phyloP scores from a whole-genome alignment of 1,140 invertebrate species.

The Lepidostoma basale region DNA sequence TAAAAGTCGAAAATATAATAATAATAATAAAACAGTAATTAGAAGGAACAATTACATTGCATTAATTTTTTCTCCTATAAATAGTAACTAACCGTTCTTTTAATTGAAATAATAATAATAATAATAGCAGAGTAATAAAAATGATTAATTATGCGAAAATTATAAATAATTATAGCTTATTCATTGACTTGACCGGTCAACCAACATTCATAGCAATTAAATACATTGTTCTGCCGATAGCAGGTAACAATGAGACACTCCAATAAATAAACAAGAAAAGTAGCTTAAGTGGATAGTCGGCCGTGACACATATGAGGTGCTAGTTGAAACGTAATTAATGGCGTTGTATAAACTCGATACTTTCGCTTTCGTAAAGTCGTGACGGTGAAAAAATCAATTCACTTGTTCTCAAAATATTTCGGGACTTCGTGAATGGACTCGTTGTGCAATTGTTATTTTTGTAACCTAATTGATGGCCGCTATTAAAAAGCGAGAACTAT shows the following conservation, averaged over 20 bases:
- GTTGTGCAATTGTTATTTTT: neutral
- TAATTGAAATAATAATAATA: no score
- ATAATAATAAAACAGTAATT: no score
- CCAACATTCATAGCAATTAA: neutral
- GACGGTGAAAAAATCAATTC: constrained; percentile 13
- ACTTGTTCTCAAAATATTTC: neutral
- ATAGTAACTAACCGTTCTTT: no score
- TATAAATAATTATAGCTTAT: neutral
- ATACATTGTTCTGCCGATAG: constrained; percentile 2
- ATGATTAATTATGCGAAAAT: constrained; percentile 8
- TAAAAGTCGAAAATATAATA: no score
- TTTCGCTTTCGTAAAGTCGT: constrained; percentile 4
- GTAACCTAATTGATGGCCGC: neutral
- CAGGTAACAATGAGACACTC: neutral
- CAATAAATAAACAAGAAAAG: neutral
- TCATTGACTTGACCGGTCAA: no score
- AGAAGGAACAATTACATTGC: no score
- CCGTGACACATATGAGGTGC: constrained; percentile 15
- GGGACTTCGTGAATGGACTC: neutral
- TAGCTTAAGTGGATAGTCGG: neutral
- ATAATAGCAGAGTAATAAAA: no score
- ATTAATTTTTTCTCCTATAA: no score
- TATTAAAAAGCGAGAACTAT: no score
- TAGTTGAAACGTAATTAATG: neutral
- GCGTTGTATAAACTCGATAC: no score